phyloP scores from a whole-genome alignment of 2,113 vertebrate genomes.

The Ciconia maguari region DNA sequence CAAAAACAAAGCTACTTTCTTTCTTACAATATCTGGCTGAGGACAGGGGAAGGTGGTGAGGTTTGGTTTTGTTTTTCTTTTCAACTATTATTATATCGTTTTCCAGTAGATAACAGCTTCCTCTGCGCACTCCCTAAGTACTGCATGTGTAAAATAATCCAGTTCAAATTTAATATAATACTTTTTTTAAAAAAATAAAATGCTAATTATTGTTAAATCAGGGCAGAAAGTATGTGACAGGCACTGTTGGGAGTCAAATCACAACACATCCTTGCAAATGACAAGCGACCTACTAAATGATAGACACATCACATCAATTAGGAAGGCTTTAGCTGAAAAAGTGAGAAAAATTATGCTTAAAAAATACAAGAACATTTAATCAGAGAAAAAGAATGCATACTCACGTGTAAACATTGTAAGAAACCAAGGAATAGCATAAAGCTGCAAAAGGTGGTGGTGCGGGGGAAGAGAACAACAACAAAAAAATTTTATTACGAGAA shows the following conservation, averaged over 20 bases:
- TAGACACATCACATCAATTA: neutral
- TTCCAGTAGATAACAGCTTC: neutral
- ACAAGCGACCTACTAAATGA: neutral
- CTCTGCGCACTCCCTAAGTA: neutral
- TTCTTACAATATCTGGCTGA: neutral
- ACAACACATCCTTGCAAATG: neutral
- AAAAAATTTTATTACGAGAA: neutral
- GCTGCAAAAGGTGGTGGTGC: conserved; percentile 69
- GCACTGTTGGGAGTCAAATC: neutral
- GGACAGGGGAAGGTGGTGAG: neutral
- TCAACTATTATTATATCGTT: neutral
- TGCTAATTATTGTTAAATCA: neutral
- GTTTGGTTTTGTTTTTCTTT: neutral
- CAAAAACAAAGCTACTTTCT: neutral
- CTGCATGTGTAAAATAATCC: neutral
- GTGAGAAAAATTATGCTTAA: neutral
- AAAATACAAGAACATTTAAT: neutral
- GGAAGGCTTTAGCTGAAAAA: neutral
- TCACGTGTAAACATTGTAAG: conserved; percentile 99
- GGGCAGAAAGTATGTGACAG: neutral
- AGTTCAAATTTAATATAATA: neutral
- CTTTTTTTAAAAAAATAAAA: neutral
- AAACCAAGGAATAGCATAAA: conserved; percentile 98
- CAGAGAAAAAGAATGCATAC: conserved; percentile 61
- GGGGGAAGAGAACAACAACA: neutral